These are phyloP conservation scores for Timema podura DNA, from an alignment of 2,888 invertebrate genomes.

Conservation along the genomic window DNA sequence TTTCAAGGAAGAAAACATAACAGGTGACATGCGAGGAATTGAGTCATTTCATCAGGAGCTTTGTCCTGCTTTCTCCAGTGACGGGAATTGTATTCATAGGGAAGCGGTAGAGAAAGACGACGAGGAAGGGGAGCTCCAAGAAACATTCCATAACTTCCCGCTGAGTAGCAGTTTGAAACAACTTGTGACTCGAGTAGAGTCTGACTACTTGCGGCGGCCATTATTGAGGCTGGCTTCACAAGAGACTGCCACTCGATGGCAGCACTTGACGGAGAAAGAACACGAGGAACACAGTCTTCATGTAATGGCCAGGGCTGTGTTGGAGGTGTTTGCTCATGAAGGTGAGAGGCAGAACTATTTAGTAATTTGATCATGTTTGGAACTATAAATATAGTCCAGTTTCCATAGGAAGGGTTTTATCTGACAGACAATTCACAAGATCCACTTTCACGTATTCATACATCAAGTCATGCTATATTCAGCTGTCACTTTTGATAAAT, in stretches of 20 bases:
- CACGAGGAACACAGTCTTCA: slow-evolving; percentile 52
- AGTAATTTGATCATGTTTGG: too few species aligned
- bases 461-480: background rate
- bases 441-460: background rate
- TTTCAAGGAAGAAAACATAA: slow-evolving; percentile 11
- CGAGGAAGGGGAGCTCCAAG: too few species aligned
- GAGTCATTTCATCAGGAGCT: too few species aligned
- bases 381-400: too few species aligned
- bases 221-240: slow-evolving; percentile 72
- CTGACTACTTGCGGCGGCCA: slow-evolving; percentile 53
- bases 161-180: slow-evolving; percentile 51
- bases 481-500: background rate
- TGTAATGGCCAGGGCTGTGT: slow-evolving; percentile 50
- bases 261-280: slow-evolving; percentile 46
- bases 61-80: slow-evolving; percentile 3
- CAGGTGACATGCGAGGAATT: too few species aligned
- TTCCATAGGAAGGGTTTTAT: background rate
- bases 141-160: slow-evolving; percentile 53
- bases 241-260: slow-evolving; percentile 55
- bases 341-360: slow-evolving; percentile 46
- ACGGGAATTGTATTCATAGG: slow-evolving; percentile 26
- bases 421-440: background rate
- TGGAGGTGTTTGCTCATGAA: slow-evolving; percentile 56
- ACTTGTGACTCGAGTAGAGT: slow-evolving; percentile 31
- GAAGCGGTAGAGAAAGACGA: too few species aligned